Base-by-base conservation (phyloP, 2,888 invertebrate species). In the Sesia apiformis region DNA sequence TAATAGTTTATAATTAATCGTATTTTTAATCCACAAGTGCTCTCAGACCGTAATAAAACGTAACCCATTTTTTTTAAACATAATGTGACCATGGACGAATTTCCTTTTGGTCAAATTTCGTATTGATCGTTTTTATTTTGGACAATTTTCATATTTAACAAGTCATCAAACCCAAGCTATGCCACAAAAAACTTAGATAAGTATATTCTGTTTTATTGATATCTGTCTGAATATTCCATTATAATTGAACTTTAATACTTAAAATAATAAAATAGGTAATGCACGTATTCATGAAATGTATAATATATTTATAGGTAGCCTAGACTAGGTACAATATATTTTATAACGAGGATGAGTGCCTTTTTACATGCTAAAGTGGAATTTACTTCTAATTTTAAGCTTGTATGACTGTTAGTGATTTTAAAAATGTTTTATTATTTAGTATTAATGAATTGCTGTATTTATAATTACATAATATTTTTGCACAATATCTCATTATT, bases 391-490 rank as follows among this genome's bases (percentile, higher is more conserved):
- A 79, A 70, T 72, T 66, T 72, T 78, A 74, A 77, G 70, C 66
- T 69, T 74, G 67, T 70, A 81, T 74, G 82, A 83, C 81, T 84
- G 80, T 83, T 84, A 84, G 84, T 76, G 74, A 82, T 81, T 78
- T 66, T 40, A 40, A 40, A 77, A 80, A 78, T 74, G 71, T 74
- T 82, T 78, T 81, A 79, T 80, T 81, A 78, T 53, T 46, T 80
- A 80, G 77, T 51, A 42, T 70, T 78, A 63, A 73, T 63, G 58
- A 63, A 63, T 60, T 69, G 61, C 63, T 77, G 78, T 83, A 81
- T 81, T 82, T 76, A 75, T 77, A 79, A 82, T 69, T 71, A 82
- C 81, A 78, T 76, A 80, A 76, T 85, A 89, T 89, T 89, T 89
- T 89, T 87, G 78, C 84, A 87, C 82, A 81, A 78, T 71, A 71